A percentile compares a stretch with the other conserved stretches of the same genome.
Evolutionary conservation across 2,888 invertebrate species (phyloP).

Genomic region (Melanargia galathea): DNA sequence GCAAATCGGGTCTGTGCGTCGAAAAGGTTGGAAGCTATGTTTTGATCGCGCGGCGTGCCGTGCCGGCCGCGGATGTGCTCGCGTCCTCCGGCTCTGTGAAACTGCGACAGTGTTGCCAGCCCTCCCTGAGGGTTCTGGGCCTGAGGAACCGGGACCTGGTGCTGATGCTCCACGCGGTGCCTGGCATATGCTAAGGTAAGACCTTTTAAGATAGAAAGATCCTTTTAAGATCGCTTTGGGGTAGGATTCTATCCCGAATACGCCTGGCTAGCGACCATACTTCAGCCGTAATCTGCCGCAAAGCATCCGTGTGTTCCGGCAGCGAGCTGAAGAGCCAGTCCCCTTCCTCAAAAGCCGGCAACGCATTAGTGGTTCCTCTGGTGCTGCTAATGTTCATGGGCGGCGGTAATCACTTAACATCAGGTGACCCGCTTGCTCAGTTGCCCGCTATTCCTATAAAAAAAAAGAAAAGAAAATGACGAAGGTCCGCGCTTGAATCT

Average conservation of each 20-base stretch:
- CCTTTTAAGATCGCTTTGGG: no score
- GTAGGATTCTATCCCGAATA: no score
- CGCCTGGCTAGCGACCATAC: no score
- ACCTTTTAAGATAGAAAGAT: neutral
- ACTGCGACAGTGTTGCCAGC: constrained; percentile 54
- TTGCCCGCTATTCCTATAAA: no score
- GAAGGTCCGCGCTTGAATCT: neutral
- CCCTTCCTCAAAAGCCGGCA: no score
- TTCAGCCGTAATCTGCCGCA: no score
- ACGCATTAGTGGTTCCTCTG: no score
- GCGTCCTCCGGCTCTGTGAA: constrained; percentile 60
- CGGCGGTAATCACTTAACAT: no score
- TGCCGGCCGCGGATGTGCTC: constrained; percentile 70
- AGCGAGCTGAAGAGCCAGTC: no score
- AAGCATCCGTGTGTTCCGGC: no score
- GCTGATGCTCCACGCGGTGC: constrained; percentile 50
- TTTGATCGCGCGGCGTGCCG: constrained; percentile 74
- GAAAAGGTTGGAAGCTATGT: constrained; percentile 78
- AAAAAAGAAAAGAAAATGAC: neutral
- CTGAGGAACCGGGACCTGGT: constrained; percentile 50
- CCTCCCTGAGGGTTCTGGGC: constrained; percentile 45
- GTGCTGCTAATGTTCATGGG: no score
- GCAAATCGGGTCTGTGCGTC: constrained; percentile 79
- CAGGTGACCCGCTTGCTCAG: no score
- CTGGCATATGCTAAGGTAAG: constrained; percentile 72